Evolutionary conservation across 2,113 vertebrate genomes (phyloP).

Genomic region (Scomber scombrus): DNA sequence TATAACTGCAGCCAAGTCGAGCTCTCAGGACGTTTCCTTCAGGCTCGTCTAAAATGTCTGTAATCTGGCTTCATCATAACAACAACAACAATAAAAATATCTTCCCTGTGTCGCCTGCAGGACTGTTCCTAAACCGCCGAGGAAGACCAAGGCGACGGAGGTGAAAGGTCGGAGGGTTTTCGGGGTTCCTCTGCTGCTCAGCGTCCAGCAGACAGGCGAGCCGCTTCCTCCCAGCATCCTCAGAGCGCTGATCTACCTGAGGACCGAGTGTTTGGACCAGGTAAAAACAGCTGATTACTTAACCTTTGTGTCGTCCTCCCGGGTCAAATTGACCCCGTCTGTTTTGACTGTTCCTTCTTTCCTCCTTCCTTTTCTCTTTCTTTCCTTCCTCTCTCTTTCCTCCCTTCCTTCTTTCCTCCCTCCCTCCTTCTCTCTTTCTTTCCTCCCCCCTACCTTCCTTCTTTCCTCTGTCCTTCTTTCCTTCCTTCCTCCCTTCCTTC

Average conservation of each 20-base stretch:
- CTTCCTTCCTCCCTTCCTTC: no score
- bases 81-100: no score
- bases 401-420: no score
- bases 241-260: conserved; percentile 88
- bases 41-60: neutral
- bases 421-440: no score
- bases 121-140: conserved; percentile 88
- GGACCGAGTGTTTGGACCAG: conserved; percentile 89
- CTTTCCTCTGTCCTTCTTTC: no score
- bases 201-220: conserved; percentile 85
- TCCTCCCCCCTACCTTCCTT: no score
- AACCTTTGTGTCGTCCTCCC: no score
- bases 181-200: conserved; percentile 88
- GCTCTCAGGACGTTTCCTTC: conserved; percentile 13
- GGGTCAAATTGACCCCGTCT: no score
- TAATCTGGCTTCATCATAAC: neutral
- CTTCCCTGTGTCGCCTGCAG: conserved; percentile 75
- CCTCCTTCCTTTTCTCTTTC: no score
- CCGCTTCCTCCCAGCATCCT: conserved; percentile 88
- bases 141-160: conserved; percentile 84
- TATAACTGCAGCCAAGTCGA: conserved; percentile 23
- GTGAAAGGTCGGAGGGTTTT: conserved; percentile 89
- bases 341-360: no score
- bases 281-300: no score
- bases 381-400: no score